A percentile compares a stretch with the other conserved stretches of the same genome.
phyloP scores from a whole-genome alignment of 2,113 vertebrate genomes.

The Danionella cerebrum region DNA sequence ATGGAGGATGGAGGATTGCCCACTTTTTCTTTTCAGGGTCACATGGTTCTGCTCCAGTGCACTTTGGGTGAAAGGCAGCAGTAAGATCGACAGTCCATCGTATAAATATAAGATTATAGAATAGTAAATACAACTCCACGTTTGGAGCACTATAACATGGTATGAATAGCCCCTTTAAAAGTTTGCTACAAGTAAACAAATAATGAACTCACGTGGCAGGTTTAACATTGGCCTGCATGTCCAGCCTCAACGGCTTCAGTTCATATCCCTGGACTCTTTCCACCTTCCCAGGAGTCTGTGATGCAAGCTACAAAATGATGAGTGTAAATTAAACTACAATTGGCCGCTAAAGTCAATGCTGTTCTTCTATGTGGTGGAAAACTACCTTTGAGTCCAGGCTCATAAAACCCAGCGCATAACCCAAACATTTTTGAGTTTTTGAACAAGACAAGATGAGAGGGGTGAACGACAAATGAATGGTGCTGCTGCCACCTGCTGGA shows the following conservation, averaged over 20 bases:
- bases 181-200: too few species aligned
- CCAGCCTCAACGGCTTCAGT: slow-evolving; percentile 62
- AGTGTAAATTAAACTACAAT: too few species aligned
- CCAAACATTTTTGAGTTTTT: slow-evolving; percentile 53
- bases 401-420: slow-evolving; percentile 75
- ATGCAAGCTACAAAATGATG: slow-evolving; percentile 57
- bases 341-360: too few species aligned
- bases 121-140: too few species aligned
- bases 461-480: slow-evolving; percentile 74
- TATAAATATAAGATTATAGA: too few species aligned
- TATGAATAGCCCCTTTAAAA: too few species aligned
- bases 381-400: slow-evolving; percentile 76
- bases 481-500: slow-evolving; percentile 69
- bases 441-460: slow-evolving; percentile 60
- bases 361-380: background rate
- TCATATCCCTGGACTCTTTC: slow-evolving; percentile 58
- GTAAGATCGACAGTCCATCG: too few species aligned
- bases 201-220: slow-evolving; percentile 67
- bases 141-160: too few species aligned
- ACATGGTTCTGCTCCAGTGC: too few species aligned
- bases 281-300: slow-evolving; percentile 62
- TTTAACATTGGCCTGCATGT: slow-evolving; percentile 64
- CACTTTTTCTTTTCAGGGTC: too few species aligned
- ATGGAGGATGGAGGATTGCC: too few species aligned
- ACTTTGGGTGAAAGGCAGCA: too few species aligned